A percentile compares a stretch with the other conserved stretches of the same genome.
These are phyloP conservation scores for Drosophila ercepeae DNA, from an alignment of 1,140 invertebrate species.

Conservation along the genomic window DNA sequence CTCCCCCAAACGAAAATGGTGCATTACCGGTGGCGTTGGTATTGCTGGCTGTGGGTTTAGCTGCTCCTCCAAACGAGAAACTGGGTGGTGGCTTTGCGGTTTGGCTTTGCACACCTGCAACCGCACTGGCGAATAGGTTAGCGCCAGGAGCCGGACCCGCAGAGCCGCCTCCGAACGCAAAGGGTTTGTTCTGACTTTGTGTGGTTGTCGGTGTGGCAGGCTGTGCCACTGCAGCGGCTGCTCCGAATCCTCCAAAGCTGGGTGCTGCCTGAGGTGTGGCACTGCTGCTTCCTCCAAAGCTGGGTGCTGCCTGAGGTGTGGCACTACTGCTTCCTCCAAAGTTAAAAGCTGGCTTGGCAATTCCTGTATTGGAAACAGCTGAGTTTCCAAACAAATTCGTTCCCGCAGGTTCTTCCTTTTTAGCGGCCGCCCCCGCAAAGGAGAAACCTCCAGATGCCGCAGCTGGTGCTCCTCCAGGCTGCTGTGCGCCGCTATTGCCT, in stretches of 20 bases:
- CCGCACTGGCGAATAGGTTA: slow-evolving; percentile 56
- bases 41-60: slow-evolving; percentile 5
- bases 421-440: neutral
- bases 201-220: neutral
- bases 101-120: slow-evolving; percentile 42
- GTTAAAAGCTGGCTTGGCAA: slow-evolving; percentile 12
- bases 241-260: slow-evolving; percentile 48
- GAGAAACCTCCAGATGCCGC: slow-evolving; percentile 19
- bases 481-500: slow-evolving; percentile 7
- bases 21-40: slow-evolving; percentile 17
- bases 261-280: slow-evolving; percentile 5
- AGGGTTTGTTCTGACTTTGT: slow-evolving; percentile 48
- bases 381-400: slow-evolving; percentile 19
- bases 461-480: neutral
- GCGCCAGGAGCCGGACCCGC: slow-evolving; percentile 19
- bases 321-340: slow-evolving; percentile 9
- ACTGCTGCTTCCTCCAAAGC: slow-evolving; percentile 26
- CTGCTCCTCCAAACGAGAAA: slow-evolving; percentile 35
- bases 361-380: slow-evolving; percentile 2
- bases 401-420: slow-evolving; percentile 9
- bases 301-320: slow-evolving; percentile 4
- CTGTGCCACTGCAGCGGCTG: slow-evolving; percentile 2
- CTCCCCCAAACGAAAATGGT: slow-evolving; percentile 47
- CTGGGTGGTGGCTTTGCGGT: slow-evolving; percentile 27
- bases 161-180: slow-evolving; percentile 46